These are phyloP conservation scores for Drosophila meridionalis DNA, from an alignment of 2,888 invertebrate genomes.

Conservation along the genomic window DNA sequence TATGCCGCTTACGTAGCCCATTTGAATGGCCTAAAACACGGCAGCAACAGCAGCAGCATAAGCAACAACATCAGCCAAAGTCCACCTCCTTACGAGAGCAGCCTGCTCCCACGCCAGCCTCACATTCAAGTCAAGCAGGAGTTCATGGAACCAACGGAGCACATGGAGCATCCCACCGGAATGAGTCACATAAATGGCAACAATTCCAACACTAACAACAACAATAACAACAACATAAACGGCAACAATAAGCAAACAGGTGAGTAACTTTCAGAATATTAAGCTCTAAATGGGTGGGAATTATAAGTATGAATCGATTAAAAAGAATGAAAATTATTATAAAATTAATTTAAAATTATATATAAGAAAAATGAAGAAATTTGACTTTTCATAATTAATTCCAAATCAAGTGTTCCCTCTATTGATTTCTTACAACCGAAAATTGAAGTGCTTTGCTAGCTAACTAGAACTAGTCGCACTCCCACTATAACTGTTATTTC, in stretches of 20 bases:
- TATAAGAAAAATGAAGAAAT: too few species aligned
- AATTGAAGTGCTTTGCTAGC: not conserved
- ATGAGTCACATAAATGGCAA: conserved; percentile 1
- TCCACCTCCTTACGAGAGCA: conserved; percentile 42
- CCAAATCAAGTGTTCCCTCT: not conserved
- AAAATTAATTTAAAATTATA: too few species aligned
- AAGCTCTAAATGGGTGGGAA: not conserved
- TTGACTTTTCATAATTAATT: not conserved
- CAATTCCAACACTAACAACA: conserved; percentile 8
- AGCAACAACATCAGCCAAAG: conserved; percentile 32
- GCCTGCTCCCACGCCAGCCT: conserved; percentile 59
- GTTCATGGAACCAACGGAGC: conserved; percentile 67
- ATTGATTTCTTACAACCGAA: not conserved
- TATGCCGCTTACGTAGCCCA: conserved; percentile 67
- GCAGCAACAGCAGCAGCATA: conserved; percentile 26
- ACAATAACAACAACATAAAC: conserved; percentile 1
- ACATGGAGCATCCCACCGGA: conserved; percentile 7
- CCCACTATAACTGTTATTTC: not conserved
- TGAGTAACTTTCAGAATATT: conserved; percentile 9
- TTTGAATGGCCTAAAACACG: conserved; percentile 67
- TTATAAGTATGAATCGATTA: not conserved
- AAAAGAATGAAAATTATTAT: too few species aligned
- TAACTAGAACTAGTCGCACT: not conserved
- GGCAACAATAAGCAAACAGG: conserved; percentile 29
- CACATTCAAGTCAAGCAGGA: conserved; percentile 80